Conservation (phyloP, 2,113 vertebrate genomes). For the Alces alces region DNA sequence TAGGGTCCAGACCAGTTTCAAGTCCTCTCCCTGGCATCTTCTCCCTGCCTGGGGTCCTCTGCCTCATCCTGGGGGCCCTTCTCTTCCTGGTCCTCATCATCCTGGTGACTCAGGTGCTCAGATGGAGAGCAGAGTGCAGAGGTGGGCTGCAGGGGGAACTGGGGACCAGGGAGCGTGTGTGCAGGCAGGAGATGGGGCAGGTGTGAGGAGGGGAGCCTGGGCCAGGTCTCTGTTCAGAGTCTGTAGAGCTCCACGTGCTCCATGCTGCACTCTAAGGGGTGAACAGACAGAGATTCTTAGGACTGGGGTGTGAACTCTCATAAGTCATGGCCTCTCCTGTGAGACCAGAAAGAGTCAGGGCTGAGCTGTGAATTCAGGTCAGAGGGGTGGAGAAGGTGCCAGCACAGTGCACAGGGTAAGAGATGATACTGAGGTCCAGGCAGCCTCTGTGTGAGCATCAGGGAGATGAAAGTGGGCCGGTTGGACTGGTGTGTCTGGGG, state of each 20-base stretch:
- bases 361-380: background rate
- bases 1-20: background rate
- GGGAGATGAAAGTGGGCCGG: background rate
- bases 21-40: background rate
- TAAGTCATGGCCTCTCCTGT: background rate
- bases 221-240: background rate
- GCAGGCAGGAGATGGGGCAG: background rate
- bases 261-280: too few relatives aligned
- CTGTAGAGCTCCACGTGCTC: background rate
- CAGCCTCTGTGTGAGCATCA: accelerated
- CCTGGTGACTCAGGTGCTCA: background rate
- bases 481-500: background rate
- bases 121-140: background rate
- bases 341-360: background rate
- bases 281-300: background rate
- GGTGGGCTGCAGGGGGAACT: background rate
- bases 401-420: accelerated
- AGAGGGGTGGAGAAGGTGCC: background rate
- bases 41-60: background rate
- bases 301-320: background rate
- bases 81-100: slow-evolving; percentile 20
- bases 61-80: background rate
- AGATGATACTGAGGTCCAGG: accelerated
- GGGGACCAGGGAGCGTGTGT: background rate
- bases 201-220: background rate